phyloP scores from a whole-genome alignment of 2,113 vertebrate genomes.

The Mobula hypostoma region DNA sequence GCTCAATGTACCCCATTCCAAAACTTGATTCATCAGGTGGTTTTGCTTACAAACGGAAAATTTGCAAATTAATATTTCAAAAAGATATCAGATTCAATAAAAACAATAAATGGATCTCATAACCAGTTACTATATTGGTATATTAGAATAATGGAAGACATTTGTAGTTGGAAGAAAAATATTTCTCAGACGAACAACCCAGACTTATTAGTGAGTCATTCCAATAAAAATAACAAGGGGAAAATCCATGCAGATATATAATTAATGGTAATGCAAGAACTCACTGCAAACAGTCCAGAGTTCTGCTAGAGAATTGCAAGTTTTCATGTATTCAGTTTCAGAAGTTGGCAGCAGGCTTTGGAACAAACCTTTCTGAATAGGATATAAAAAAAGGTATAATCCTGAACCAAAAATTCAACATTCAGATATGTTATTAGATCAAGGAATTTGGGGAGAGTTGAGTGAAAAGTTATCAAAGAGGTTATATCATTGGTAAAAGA shows the following conservation, averaged over 20 bases:
- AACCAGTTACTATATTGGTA: not conserved
- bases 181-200: not conserved
- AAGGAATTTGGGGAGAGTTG: constrained; percentile 50
- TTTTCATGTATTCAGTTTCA: not conserved
- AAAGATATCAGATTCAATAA: not conserved
- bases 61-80: not conserved
- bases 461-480: constrained; percentile 56
- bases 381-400: no score
- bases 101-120: not conserved
- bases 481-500: constrained; percentile 53
- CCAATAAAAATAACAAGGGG: not conserved
- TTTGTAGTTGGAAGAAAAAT: not conserved
- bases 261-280: not conserved
- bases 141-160: not conserved
- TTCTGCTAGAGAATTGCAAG: not conserved
- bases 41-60: not conserved
- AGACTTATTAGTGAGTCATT: not conserved
- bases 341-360: not conserved
- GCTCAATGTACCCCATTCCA: not conserved
- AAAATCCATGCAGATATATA: not conserved
- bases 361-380: not conserved
- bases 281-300: not conserved
- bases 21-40: not conserved
- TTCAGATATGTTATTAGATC: constrained; percentile 43
- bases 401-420: not conserved